A percentile compares a stretch with the other conserved stretches of the same genome.
These are phyloP conservation scores for Pedicia rivosa DNA, from an alignment of 2,888 invertebrate species.

Conservation along the genomic window DNA sequence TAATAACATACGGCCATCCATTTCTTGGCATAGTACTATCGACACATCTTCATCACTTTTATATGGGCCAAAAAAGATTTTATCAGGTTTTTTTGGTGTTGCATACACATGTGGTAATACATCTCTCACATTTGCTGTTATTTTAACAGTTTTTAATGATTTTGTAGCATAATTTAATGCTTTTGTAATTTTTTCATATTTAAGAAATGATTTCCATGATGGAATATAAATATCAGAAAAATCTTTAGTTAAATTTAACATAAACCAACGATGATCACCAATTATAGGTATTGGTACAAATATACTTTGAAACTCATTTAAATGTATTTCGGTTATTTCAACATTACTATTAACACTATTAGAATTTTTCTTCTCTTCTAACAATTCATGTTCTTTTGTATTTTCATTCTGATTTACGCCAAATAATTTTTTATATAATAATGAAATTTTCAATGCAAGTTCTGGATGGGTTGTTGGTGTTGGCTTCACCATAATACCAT, in stretches of 20 bases:
- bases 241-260: slow-evolving; percentile 24
- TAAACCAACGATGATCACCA: slow-evolving; percentile 25
- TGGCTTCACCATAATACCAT: slow-evolving; percentile 23
- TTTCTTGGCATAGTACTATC: slow-evolving; percentile 24
- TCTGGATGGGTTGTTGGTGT: slow-evolving; percentile 26
- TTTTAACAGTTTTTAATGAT: slow-evolving; percentile 19
- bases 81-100: slow-evolving; percentile 15
- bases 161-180: slow-evolving; percentile 18
- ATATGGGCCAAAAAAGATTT: slow-evolving; percentile 28
- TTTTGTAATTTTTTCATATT: slow-evolving; percentile 24
- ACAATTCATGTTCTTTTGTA: not conserved
- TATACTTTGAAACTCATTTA: slow-evolving; percentile 19
- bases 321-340: slow-evolving; percentile 19
- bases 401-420: not conserved
- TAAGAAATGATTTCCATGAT: slow-evolving; percentile 24
- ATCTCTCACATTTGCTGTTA: no score
- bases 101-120: slow-evolving; percentile 9
- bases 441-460: slow-evolving; percentile 26
- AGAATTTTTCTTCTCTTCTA: not conserved
- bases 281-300: slow-evolving; percentile 19
- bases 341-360: slow-evolving; percentile 17
- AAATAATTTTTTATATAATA: not conserved
- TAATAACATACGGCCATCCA: slow-evolving; percentile 26
- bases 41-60: slow-evolving; percentile 14
- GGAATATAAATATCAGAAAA: slow-evolving; percentile 30